These are phyloP conservation scores for Porites evermanni DNA, from an alignment of 92 coral and sea anemone genomes.

Conservation along the genomic window DNA sequence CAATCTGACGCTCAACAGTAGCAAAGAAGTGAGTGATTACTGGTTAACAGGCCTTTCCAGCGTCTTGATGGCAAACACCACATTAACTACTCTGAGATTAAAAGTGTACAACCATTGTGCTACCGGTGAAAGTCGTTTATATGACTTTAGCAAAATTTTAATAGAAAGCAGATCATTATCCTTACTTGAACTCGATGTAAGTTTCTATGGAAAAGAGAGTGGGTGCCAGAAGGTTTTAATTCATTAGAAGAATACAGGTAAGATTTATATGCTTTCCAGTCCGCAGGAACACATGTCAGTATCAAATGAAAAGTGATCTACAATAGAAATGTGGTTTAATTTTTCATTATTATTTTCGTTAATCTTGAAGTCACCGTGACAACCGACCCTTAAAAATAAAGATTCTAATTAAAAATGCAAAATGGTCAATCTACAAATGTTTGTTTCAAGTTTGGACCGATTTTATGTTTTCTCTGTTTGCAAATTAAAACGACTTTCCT, in stretches of 20 bases:
- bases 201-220: background rate
- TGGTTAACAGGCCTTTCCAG: background rate
- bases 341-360: too few relatives aligned
- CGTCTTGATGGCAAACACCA: background rate
- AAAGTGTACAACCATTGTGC: background rate
- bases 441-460: too few relatives aligned
- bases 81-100: constrained; percentile 1
- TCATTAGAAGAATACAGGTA: background rate
- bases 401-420: too few relatives aligned
- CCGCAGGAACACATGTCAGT: too few relatives aligned
- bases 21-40: background rate
- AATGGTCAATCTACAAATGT: too few relatives aligned
- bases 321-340: too few relatives aligned
- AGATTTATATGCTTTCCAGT: background rate
- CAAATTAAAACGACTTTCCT: too few relatives aligned
- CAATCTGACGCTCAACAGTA: background rate
- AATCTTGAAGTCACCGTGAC: too few relatives aligned
- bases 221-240: background rate
- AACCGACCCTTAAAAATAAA: too few relatives aligned
- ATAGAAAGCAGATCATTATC: background rate
- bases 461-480: too few relatives aligned
- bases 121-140: background rate
- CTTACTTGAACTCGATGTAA: background rate
- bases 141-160: constrained; percentile 2
- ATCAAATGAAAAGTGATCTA: background rate